Base-by-base conservation (phyloP, 2,888 invertebrate genomes). In the Helicoverpa assulta region DNA sequence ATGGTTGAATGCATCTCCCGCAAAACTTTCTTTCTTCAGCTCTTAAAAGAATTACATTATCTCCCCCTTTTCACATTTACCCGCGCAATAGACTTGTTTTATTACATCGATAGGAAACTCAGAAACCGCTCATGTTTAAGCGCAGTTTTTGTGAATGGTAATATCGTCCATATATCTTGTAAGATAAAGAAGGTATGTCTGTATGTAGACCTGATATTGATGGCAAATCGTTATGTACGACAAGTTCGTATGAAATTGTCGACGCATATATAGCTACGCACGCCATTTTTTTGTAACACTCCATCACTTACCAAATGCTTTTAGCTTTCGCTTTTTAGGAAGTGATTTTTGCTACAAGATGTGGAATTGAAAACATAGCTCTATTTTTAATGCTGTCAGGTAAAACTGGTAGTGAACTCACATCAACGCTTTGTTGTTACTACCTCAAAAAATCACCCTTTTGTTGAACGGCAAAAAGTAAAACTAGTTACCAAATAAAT, bases 141-240 rank as follows among this genome's bases (percentile, higher is more conserved):
- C 60, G 43, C 19, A 62, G 33, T 73, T 73, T 59, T 64, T 64
- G 29, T 4, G 52, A 58, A 51, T 56, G 66, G 47, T 47, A 5
- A 37, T 63, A 29, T 56, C 52, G 65, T 47, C 5, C n/a, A n/a
- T 67, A 81, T 56, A 72, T 67, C 68, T 81, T 57, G 26, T 14
- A 29, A 66, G 76, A 76, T 82, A 76, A 82, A 72, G 60, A 70
- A 62, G 59, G 66, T 50, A 26, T 18, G 53, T 50, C 16, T 33
- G 54, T 54, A 21, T 56, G 16, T 53, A 66, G 40, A 56, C 58
- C 37, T 56, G 59, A 76, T 72, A 77, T 70, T 70, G 65, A 77
- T 82, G 58, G 71, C 33, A 64, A 51, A 64, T 70, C 58, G 55
- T 79, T 67, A 68, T 55, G 64, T 58, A 21, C 5, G 16, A 52